Percentiles rank a stretch among this genome's conserved stretches.
phyloP scores from a whole-genome alignment of 2,888 invertebrate species.

The Andrena flavipes region DNA sequence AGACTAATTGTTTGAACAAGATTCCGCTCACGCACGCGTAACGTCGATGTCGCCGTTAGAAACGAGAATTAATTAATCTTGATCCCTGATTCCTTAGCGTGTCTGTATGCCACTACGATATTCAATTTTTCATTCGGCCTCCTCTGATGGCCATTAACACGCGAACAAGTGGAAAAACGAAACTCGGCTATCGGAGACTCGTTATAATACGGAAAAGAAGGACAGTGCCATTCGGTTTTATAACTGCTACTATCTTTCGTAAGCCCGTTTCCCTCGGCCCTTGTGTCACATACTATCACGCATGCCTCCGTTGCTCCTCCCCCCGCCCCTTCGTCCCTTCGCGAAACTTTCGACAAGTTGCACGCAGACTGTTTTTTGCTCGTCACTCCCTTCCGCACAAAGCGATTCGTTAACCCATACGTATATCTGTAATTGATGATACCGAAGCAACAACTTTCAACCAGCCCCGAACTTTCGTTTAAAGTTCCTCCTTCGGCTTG shows the following conservation, averaged over 20 bases:
- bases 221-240: conserved; percentile 31
- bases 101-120: conserved; percentile 55
- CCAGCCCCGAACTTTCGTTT: neutral
- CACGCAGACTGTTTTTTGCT: conserved; percentile 79
- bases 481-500: neutral
- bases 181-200: conserved; percentile 13
- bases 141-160: conserved; percentile 42
- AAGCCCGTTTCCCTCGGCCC: conserved; percentile 29
- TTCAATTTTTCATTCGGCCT: conserved; percentile 59
- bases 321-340: conserved; percentile 39
- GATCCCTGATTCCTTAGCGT: conserved; percentile 50
- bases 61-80: conserved; percentile 52
- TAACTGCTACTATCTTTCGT: conserved; percentile 28
- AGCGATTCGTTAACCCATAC: conserved; percentile 68
- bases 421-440: conserved; percentile 66
- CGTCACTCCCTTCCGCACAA: conserved; percentile 40
- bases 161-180: conserved; percentile 39
- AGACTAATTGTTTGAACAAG: conserved; percentile 58
- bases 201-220: conserved; percentile 11
- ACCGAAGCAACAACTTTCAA: conserved; percentile 11
- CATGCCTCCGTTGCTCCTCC: conserved; percentile 59
- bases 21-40: conserved; percentile 45
- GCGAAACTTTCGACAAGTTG: conserved; percentile 65
- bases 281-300: conserved; percentile 76
- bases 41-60: neutral